phyloP scores from a whole-genome alignment of 2,113 vertebrate species.

The Zapus hudsonius region DNA sequence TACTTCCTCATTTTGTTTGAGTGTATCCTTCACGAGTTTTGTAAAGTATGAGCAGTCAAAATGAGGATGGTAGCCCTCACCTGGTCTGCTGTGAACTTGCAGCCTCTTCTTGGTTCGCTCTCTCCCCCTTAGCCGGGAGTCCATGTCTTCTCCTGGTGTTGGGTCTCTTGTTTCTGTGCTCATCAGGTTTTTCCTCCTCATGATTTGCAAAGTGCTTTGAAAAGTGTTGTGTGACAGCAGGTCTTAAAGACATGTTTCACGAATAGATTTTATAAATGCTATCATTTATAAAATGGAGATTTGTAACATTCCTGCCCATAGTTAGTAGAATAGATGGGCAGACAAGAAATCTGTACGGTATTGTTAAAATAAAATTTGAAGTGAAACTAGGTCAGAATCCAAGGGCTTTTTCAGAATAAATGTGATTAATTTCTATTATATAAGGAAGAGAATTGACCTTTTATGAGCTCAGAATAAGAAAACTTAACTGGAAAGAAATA shows the following conservation, averaged over 20 bases:
- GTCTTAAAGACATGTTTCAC: neutral
- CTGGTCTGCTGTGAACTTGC: neutral
- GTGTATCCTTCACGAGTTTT: neutral
- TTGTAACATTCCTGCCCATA: neutral
- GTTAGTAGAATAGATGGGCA: neutral
- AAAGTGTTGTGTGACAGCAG: neutral
- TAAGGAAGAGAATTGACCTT: neutral
- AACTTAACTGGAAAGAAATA: neutral
- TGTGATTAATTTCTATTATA: slow-evolving; percentile 24
- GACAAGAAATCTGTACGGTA: neutral
- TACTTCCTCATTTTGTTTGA: neutral
- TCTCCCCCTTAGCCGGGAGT: neutral
- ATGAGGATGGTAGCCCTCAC: neutral
- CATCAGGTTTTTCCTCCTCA: neutral
- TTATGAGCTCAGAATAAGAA: neutral
- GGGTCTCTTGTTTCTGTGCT: neutral
- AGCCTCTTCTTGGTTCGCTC: neutral
- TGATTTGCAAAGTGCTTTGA: neutral
- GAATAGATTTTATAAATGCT: neutral
- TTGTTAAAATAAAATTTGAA: slow-evolving; percentile 12
- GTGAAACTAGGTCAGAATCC: neutral
- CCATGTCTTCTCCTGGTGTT: neutral
- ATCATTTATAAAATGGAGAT: too few relatives aligned
- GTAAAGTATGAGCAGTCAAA: neutral
- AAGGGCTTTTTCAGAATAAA: neutral